phyloP scores from a whole-genome alignment of 1,140 invertebrate species.

The Caerostris darwini region DNA sequence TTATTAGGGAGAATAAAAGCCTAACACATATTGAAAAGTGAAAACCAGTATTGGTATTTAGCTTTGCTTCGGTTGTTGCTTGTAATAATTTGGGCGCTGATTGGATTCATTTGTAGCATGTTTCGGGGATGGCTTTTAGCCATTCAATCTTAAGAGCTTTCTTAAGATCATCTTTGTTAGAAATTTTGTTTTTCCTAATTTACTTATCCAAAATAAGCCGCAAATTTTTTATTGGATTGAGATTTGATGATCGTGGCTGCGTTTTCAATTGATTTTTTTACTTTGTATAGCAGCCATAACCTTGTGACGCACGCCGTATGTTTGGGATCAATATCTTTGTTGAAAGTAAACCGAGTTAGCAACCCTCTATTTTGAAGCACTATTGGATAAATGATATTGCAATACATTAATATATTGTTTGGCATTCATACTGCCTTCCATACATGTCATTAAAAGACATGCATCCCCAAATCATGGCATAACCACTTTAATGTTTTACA shows the following conservation, averaged over 20 bases:
- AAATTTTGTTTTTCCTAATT: background rate
- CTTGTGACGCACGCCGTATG: slow-evolving; percentile 79
- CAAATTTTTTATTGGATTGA: slow-evolving; percentile 81
- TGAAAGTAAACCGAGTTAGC: slow-evolving; percentile 78
- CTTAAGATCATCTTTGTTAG: background rate
- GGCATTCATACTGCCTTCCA: slow-evolving; percentile 49
- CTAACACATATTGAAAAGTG: background rate
- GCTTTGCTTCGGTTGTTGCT: background rate
- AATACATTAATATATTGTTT: slow-evolving; percentile 53
- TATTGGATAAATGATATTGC: slow-evolving; percentile 78
- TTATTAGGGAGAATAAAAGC: background rate
- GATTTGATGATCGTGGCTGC: slow-evolving; percentile 81
- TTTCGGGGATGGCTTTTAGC: background rate
- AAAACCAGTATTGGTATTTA: background rate
- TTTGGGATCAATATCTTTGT: slow-evolving; percentile 81
- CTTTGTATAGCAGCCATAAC: slow-evolving; percentile 78
- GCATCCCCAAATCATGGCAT: slow-evolving; percentile 73
- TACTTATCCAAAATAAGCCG: slow-evolving; percentile 80
- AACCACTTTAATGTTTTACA: slow-evolving; percentile 55
- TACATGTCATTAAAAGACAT: slow-evolving; percentile 19
- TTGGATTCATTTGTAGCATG: background rate
- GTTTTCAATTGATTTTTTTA: slow-evolving; percentile 50
- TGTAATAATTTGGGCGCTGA: background rate
- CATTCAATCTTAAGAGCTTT: background rate
- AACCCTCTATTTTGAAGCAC: slow-evolving; percentile 78